Evolutionary conservation across 2,113 vertebrate genomes (phyloP).

Genomic region (Montifringilla adamsi): DNA sequence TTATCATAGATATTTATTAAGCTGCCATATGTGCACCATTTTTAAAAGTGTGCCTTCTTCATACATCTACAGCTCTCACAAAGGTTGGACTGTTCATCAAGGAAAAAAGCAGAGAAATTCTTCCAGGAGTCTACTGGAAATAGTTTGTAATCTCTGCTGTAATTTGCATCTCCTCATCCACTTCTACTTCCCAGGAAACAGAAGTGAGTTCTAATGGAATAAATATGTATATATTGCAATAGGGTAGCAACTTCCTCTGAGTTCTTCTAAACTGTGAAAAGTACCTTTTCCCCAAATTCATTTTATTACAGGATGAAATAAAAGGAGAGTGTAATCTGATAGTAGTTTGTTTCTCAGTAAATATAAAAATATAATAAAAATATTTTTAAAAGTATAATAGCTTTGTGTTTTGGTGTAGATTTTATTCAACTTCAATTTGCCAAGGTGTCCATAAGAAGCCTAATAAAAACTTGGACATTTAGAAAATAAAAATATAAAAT

Average conservation of each 20-base stretch:
- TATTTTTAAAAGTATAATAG: neutral
- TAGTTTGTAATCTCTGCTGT: neutral
- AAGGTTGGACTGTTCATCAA: neutral
- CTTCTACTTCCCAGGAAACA: neutral
- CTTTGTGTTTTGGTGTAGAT: neutral
- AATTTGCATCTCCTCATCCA: neutral
- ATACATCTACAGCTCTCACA: neutral
- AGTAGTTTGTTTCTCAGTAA: neutral
- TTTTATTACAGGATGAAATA: neutral
- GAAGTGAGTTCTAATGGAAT: neutral
- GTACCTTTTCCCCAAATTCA: neutral
- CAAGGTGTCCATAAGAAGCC: neutral
- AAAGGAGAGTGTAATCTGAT: neutral
- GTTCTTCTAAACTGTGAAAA: neutral
- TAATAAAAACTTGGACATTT: neutral
- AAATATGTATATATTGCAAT: neutral
- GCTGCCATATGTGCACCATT: neutral
- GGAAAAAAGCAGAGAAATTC: neutral
- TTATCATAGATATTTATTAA: neutral
- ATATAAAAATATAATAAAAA: neutral
- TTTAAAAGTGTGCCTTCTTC: neutral
- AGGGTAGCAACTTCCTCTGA: neutral
- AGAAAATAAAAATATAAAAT: neutral
- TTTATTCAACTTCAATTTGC: constrained; percentile 17
- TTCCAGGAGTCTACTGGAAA: neutral